phyloP scores from a whole-genome alignment of 1,140 invertebrate species.

The Neelides sp. region DNA sequence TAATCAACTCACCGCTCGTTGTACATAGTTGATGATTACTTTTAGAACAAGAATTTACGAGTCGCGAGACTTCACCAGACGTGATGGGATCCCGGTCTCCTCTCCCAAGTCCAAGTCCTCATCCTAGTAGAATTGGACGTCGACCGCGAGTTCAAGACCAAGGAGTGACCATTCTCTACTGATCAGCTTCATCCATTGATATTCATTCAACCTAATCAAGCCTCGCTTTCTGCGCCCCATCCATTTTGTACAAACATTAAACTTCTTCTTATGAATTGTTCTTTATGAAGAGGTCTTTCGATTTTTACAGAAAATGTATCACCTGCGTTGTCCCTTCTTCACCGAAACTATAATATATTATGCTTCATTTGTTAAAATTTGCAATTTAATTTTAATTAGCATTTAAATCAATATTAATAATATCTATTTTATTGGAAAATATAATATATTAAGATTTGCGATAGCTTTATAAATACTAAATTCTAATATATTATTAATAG shows the following conservation, averaged over 20 bases:
- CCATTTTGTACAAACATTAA: too few species aligned
- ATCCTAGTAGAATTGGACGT: conserved; percentile 28
- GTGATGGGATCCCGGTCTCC: conserved; percentile 28
- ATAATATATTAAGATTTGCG: too few species aligned
- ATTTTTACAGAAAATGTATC: neutral
- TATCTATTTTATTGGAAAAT: too few species aligned
- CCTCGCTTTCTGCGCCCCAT: too few species aligned
- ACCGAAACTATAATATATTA: too few species aligned
- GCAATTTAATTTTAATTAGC: too few species aligned
- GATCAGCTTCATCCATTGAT: conserved; percentile 3
- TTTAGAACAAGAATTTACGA: conserved; percentile 31
- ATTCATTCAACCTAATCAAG: neutral
- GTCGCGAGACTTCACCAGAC: conserved; percentile 29
- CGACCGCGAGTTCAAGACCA: conserved; percentile 26
- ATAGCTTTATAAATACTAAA: too few species aligned
- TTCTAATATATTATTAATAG: too few species aligned
- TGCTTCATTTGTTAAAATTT: too few species aligned
- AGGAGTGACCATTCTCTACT: conserved; percentile 31
- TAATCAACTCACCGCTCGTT: too few species aligned
- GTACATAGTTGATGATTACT: neutral
- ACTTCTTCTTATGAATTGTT: conserved; percentile 3
- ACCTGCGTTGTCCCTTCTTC: too few species aligned
- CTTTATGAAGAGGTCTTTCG: neutral
- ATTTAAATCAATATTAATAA: too few species aligned
- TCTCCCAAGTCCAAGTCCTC: conserved; percentile 27